Percentiles rank a stretch among this genome's conserved stretches.
Conservation (phyloP, 2,113 vertebrate genomes). For the Macquaria australasica region DNA sequence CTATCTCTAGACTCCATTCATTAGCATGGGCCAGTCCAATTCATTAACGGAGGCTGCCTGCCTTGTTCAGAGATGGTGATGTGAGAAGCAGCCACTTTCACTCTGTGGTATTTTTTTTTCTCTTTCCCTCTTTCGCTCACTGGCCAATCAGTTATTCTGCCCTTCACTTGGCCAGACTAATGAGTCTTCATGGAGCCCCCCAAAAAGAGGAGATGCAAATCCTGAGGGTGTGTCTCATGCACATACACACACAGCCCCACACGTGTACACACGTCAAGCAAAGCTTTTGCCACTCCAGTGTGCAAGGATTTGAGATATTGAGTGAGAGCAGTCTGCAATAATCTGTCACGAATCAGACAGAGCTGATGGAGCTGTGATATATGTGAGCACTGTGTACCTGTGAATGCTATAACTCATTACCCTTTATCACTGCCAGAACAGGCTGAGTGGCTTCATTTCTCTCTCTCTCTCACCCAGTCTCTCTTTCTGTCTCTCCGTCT, state of each 20-base stretch:
- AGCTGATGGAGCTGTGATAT: constrained; percentile 69
- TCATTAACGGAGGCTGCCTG: constrained; percentile 70
- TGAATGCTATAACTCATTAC: constrained; percentile 76
- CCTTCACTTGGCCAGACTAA: constrained; percentile 44
- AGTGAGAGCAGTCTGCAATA: constrained; percentile 50
- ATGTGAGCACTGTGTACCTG: constrained; percentile 77
- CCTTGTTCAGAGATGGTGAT: constrained; percentile 51
- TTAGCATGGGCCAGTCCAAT: constrained; percentile 79
- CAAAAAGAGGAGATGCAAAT: constrained; percentile 33
- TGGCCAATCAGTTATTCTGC: constrained; percentile 50
- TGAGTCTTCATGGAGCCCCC: constrained; percentile 10
- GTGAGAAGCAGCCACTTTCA: constrained; percentile 39
- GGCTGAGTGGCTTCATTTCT: constrained; percentile 36
- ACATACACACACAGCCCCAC: not conserved
- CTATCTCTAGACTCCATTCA: constrained; percentile 72
- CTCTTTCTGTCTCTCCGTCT: constrained; percentile 28
- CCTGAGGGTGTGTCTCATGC: not conserved
- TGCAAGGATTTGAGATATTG: constrained; percentile 35
- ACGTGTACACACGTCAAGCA: not conserved
- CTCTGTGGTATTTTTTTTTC: constrained; percentile 8
- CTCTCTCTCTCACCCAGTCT: constrained; percentile 18
- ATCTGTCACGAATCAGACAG: constrained; percentile 57
- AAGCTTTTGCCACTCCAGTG: not conserved
- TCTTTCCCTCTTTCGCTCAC: constrained; percentile 10
- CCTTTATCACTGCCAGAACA: constrained; percentile 69